Evolutionary conservation across 2,113 vertebrate species (phyloP), one percentile per base, ranked within the genome.

Genomic region (Toxostoma redivivum): DNA sequence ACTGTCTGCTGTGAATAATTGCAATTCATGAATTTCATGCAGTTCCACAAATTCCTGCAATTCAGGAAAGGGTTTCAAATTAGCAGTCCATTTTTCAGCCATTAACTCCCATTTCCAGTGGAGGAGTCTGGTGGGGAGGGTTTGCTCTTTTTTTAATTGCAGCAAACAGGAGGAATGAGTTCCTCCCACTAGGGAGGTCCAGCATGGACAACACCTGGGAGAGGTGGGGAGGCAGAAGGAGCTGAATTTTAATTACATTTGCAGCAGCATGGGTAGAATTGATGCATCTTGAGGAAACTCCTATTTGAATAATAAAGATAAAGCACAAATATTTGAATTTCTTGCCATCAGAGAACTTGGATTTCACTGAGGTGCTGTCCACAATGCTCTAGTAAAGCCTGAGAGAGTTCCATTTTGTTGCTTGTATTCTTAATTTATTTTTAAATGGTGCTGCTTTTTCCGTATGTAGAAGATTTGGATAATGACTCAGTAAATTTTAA

Each of bases 401-500:
- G 64, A 53, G 69, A 62, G 37, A 24, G 76, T 93, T 87, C 94
- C 27, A 51, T 90, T 92, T 79, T 69, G 28, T 64, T 90, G 82
- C 88, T 95, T 64, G 20, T 66, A 50, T 74, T 85, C 51, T 73
- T 90, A 93, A 92, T 94, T 94, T 95, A 85, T 96, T 96, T 97
- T 92, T 91, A 88, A 96, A 86, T 67, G 72, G 28, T 61, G 56
- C 76, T 85, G 33, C 14, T 0, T 86, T 92, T 90, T 90, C 57
- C 10, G 8, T 86, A 37, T 65, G 83, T 69, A 79, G 64, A 45
- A 89, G 85, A 92, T 81, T 93, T 66, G 64, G 91, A 96, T 93
- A 97, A 95, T 96, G 94, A 88, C 73, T 95, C 90, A 58, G 94
- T 97, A 95, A 85, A 95, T 96, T 95, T 94, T 97, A 98, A 97